phyloP scores from a whole-genome alignment of 1,140 invertebrate genomes.

The Cataglyphis hispanica region DNA sequence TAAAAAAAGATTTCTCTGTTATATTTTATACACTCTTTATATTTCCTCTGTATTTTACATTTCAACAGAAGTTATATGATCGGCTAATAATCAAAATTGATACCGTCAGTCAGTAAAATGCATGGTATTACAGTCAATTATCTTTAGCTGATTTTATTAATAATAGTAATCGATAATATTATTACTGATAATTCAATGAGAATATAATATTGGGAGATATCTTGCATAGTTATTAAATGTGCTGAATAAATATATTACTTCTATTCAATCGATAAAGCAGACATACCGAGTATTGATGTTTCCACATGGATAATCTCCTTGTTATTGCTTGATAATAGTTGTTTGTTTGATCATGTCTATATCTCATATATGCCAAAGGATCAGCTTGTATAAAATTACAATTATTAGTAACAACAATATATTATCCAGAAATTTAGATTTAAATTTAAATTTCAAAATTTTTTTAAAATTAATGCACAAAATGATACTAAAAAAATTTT shows the following conservation, averaged over 20 bases:
- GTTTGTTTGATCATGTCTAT: neutral
- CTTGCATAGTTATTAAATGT: neutral
- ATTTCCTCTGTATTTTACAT: neutral
- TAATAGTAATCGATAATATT: neutral
- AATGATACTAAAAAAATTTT: neutral
- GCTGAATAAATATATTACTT: neutral
- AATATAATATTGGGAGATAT: neutral
- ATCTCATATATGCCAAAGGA: neutral
- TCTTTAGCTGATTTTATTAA: neutral
- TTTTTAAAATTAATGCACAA: neutral
- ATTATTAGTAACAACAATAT: neutral
- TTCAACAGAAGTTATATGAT: conserved; percentile 7
- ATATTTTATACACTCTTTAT: neutral
- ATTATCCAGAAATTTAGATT: neutral
- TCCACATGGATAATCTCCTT: neutral
- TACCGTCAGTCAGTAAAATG: conserved; percentile 2
- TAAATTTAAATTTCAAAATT: neutral
- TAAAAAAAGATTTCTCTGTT: neutral
- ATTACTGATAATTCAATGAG: neutral
- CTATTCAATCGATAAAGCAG: conserved; percentile 30
- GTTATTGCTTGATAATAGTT: neutral
- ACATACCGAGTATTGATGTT: neutral
- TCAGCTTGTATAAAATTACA: neutral
- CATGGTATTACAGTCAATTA: neutral
- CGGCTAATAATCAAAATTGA: neutral